phyloP scores from a whole-genome alignment of 2,888 invertebrate genomes.

The Sepioteuthis lessoniana region DNA sequence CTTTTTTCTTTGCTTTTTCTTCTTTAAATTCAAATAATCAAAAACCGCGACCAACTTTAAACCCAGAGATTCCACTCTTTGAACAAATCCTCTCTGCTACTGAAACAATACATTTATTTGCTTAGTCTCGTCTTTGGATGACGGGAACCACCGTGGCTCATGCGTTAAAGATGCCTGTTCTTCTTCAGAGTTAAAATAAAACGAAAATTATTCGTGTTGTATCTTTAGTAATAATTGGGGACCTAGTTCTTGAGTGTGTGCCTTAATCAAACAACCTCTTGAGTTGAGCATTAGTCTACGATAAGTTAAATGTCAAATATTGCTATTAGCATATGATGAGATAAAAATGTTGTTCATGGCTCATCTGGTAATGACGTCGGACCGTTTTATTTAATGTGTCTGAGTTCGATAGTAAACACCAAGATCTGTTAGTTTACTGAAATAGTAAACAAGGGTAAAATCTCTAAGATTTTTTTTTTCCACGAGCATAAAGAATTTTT shows the following conservation, averaged over 20 bases:
- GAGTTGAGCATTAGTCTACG: background rate
- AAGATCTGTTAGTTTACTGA: background rate
- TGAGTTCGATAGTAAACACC: background rate
- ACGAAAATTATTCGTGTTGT: background rate
- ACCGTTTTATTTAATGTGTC: background rate
- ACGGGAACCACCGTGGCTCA: background rate
- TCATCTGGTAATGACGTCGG: background rate
- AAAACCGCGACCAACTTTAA: background rate
- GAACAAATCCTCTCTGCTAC: background rate
- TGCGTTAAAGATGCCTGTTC: background rate
- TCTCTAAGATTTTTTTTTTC: background rate
- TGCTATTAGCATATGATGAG: background rate
- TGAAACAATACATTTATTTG: background rate
- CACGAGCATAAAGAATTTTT: background rate
- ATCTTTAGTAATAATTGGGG: background rate
- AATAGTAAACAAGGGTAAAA: background rate
- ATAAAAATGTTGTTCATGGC: background rate
- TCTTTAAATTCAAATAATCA: background rate
- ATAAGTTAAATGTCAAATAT: background rate
- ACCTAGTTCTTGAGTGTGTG: background rate
- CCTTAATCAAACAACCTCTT: background rate
- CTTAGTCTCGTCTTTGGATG: background rate
- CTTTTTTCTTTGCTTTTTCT: background rate
- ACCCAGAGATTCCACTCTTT: background rate
- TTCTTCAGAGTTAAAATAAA: background rate